Conservation (phyloP, 2,888 invertebrate species). For the Polyploca ridens region DNA sequence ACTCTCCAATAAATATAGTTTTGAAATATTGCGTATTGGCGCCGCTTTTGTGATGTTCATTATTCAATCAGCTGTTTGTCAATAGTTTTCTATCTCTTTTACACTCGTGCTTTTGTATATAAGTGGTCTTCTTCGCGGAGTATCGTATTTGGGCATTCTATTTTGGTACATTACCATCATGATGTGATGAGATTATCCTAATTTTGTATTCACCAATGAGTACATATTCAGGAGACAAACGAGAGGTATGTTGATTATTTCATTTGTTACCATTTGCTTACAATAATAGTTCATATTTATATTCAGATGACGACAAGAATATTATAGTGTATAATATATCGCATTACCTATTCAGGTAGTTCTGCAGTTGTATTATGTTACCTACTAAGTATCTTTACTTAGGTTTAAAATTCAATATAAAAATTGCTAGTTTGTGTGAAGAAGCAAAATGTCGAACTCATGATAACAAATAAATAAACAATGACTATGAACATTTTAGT, state of each 20-base stretch:
- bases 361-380: not conserved
- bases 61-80: slow-evolving; percentile 80
- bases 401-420: not conserved
- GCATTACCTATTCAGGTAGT: not conserved
- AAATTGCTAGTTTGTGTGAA: not conserved
- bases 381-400: not conserved
- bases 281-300: not conserved
- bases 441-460: not conserved
- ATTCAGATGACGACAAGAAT: not conserved
- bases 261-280: not conserved
- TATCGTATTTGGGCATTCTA: slow-evolving; percentile 83
- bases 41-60: slow-evolving; percentile 29
- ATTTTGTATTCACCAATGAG: slow-evolving; percentile 70
- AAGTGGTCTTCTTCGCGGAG: slow-evolving; percentile 66
- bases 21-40: slow-evolving; percentile 24
- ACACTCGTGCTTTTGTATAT: slow-evolving; percentile 51
- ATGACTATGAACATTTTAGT: not conserved
- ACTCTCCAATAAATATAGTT: slow-evolving; percentile 14
- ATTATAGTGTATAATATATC: not conserved
- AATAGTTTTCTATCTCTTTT: slow-evolving; percentile 69
- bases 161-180: slow-evolving; percentile 83
- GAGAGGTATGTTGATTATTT: slow-evolving; percentile 57
- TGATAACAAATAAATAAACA: not conserved
- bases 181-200: slow-evolving; percentile 76
- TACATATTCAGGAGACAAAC: slow-evolving; percentile 56